phyloP scores from a whole-genome alignment of 2,888 invertebrate genomes.

The Polylopha cassiicola region DNA sequence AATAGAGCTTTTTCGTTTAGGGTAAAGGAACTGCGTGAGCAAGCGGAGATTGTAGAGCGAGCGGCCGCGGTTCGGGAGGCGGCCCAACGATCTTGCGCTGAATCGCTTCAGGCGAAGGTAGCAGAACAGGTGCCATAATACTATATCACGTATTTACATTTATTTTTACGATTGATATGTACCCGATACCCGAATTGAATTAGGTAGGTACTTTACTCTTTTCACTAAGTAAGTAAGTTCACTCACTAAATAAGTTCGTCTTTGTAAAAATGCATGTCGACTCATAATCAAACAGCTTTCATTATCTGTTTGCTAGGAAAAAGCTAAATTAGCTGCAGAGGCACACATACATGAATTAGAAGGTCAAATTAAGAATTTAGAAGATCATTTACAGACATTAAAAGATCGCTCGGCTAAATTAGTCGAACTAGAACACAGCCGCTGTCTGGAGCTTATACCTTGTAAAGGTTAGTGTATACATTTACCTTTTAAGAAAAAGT shows the following conservation, averaged over 20 bases:
- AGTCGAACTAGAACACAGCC: constrained; percentile 50
- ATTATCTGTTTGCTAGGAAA: constrained; percentile 40
- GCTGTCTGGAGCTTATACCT: constrained; percentile 57
- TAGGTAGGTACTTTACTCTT: too few species aligned
- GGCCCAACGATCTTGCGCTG: constrained; percentile 39
- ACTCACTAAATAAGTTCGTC: constrained; percentile 11
- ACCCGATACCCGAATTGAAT: not conserved
- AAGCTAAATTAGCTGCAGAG: constrained; percentile 36
- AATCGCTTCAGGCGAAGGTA: constrained; percentile 55
- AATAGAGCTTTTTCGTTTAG: constrained; percentile 29
- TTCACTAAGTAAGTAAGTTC: too few species aligned
- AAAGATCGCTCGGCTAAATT: constrained; percentile 51
- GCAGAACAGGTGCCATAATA: constrained; percentile 53
- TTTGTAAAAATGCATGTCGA: not conserved
- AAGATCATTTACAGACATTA: constrained; percentile 40
- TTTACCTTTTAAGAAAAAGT: not conserved
- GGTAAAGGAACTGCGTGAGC: constrained; percentile 61
- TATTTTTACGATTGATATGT: constrained; percentile 9
- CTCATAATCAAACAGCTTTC: not conserved
- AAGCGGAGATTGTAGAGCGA: constrained; percentile 42
- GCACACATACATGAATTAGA: constrained; percentile 41
- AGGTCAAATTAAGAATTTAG: constrained; percentile 44
- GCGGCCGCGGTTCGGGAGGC: constrained; percentile 33
- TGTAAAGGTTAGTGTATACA: constrained; percentile 44
- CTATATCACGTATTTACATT: constrained; percentile 25